Percentiles rank a stretch among this genome's conserved stretches.
These are phyloP conservation scores for Hippopotamyrus pictus DNA, from an alignment of 2,797 vertebrate genomes.

Conservation along the genomic window DNA sequence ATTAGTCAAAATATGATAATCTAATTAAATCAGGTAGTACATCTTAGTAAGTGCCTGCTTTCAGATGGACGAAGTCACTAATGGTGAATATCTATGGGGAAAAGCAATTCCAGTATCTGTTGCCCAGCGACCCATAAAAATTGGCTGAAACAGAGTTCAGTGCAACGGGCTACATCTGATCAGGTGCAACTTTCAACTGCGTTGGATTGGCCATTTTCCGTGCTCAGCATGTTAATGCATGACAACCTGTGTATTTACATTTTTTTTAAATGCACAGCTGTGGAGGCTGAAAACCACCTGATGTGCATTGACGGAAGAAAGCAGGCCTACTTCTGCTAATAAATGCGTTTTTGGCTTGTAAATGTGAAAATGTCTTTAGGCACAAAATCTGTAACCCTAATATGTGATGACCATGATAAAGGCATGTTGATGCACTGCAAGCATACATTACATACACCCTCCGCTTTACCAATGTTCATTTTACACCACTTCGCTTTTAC, in stretches of 20 bases:
- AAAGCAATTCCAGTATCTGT: background rate
- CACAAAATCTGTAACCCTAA: background rate
- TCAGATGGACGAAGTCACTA: background rate
- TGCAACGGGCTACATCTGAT: background rate
- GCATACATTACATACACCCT: background rate
- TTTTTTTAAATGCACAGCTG: background rate
- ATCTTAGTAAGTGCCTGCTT: background rate
- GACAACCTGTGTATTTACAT: background rate
- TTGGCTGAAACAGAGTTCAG: background rate
- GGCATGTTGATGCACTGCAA: background rate
- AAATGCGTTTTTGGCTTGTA: background rate
- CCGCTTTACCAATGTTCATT: background rate
- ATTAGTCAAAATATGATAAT: conserved; percentile 6
- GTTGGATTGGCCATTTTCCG: background rate
- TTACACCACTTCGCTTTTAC: background rate
- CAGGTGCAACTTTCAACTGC: background rate
- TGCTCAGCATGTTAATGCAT: background rate
- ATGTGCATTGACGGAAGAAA: background rate
- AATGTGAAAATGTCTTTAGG: background rate
- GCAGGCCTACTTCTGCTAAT: background rate
- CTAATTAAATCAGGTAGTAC: conserved; percentile 10
- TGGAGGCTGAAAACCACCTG: background rate
- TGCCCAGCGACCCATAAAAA: background rate
- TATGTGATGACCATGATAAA: background rate
- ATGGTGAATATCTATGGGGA: conserved; percentile 3